Evolutionary conservation across 2,888 invertebrate species (phyloP).

Genomic region (Zeuzera pyrina): DNA sequence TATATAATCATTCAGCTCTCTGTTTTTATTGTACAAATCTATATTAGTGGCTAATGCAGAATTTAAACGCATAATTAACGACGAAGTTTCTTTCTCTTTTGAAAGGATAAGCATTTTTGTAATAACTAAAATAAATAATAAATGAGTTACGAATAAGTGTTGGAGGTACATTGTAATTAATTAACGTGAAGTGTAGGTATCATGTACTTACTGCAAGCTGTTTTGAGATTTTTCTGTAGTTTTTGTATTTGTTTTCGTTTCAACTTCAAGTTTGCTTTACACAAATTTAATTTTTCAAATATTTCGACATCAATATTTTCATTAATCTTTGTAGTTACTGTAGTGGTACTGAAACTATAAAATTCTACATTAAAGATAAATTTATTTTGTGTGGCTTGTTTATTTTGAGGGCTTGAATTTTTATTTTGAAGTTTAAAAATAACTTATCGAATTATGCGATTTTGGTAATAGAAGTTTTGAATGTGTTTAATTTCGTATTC

Average conservation of each 20-base stretch:
- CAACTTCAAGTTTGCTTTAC: constrained; percentile 24
- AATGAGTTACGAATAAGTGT: background rate
- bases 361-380: background rate
- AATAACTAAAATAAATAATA: constrained; percentile 26
- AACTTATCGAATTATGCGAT: too few species aligned
- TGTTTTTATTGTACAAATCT: constrained; percentile 23
- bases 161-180: constrained; percentile 1
- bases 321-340: constrained; percentile 7
- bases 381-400: background rate
- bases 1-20: constrained; percentile 20
- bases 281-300: constrained; percentile 22
- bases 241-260: constrained; percentile 30
- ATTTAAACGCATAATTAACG: constrained; percentile 25
- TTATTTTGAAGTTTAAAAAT: too few species aligned
- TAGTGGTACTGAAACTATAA: background rate
- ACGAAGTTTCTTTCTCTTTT: constrained; percentile 29
- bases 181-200: background rate
- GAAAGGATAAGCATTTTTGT: constrained; percentile 30
- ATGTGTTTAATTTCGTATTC: too few species aligned
- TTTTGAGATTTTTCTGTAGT: constrained; percentile 31
- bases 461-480: too few species aligned
- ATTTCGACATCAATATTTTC: constrained; percentile 14
- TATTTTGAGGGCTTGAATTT: too few species aligned
- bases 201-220: constrained; percentile 35
- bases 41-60: constrained; percentile 25